Evolutionary conservation across 2,888 invertebrate genomes (phyloP), one percentile per base, ranked within the genome.

Genomic region (Mystacides longicornis): DNA sequence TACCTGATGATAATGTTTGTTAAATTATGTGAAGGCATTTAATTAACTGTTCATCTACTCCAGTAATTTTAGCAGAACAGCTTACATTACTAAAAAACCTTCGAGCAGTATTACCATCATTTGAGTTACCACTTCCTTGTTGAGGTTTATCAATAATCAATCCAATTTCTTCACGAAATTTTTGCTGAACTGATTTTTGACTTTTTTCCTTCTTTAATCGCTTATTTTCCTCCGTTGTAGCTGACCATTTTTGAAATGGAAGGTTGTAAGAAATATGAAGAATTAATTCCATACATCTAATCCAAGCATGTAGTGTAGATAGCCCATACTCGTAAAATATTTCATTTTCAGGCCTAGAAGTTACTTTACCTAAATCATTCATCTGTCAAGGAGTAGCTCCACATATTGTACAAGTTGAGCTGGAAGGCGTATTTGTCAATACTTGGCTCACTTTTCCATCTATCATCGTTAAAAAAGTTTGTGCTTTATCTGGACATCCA

Each of bases 381-480:
- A 63, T 63, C 51, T 60, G 51, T 2, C 54, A 21, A 42, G 62
- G 63, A 45, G 46, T 62, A 27, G 62, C 62, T n/a, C 58, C 55
- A 59, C 63, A 62, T 21, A 52, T 33, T 31, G 23, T 52, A 49
- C 56, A 59, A 33, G 43, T 14, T n/a, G 59, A 45, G 43, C 50
- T 45, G 33, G 55, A 53, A 49, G 58, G 43, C 14, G 54, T 54
- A 21, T 56, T 60, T 23, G 63, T 61, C 52, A 63, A 54, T 27
- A 60, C 50, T 43, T 55, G 53, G 31, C 57, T 56, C 21, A 61
- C 63, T 52, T 63, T 64, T 1, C 62, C 63, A 50, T 64, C 62
- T 47, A 62, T 62, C 63, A 62, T 63, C 23, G 63, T 63, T 16
- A 64, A 49, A 60, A 62, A 64, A 22, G 64, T 58, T 58, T 64